Evolutionary conservation across 2,797 vertebrate species (phyloP), one percentile per base, ranked within the genome.

Genomic region (Syngnathus acus): DNA sequence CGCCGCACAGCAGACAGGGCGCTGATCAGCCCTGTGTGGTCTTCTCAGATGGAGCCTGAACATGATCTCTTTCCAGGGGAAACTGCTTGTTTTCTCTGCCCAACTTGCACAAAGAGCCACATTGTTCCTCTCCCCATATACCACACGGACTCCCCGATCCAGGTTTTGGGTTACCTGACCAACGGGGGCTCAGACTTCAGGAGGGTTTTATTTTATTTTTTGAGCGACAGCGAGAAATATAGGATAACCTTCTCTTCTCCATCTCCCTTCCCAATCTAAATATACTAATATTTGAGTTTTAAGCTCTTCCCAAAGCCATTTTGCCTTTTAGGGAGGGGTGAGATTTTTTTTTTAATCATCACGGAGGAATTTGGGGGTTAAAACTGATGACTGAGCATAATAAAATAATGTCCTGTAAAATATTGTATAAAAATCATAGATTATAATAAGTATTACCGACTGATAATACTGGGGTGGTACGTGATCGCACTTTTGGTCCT

Each of bases 21-120:
- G 82, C 77, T 73, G 87, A 89, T 86, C 88, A 88, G 86, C 89
- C 87, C 82, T 89, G 88, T 89, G 89, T 90, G 89, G 89, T 89
- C 89, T 86, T 84, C 88, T 89, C 87, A 84, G 83, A 87, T 87
- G 86, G 85, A 86, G 82, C 66, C 85, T 73, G 85, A 90, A 90
- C 84, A 80, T 78, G 88, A 90, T 89, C 89, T 89, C 88, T 90
- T 90, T 90, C 88, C 82, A 85, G 87, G 89, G 88, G 87, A 89
- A 88, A 85, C 78, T 80, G 87, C 87, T 89, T 89, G 85, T 90
- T 90, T 90, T 89, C 87, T 75, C 81, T 84, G 82, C 86, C 82
- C 78, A 65, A 79, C 87, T 90, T 73, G 80, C 87, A 90, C 88
- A 90, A 89, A 90, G 88, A 88, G 81, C 82, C 84, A 82, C 85